These are phyloP conservation scores for Pterois miles DNA, from an alignment of 2,797 vertebrate species.

Conservation along the genomic window DNA sequence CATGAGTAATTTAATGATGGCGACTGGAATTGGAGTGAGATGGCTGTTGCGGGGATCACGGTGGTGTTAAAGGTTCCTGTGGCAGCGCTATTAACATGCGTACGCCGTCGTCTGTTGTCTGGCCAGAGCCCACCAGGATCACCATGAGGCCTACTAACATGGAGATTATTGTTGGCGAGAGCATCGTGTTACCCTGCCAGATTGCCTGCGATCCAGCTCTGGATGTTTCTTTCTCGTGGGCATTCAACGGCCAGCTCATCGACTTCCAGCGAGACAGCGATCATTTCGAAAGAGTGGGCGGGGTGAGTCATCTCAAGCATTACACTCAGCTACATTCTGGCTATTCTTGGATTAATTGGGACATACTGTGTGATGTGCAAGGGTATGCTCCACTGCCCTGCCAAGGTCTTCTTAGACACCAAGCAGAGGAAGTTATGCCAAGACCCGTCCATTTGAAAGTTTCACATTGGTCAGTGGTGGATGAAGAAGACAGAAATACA, in stretches of 20 bases:
- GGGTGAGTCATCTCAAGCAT: conserved; percentile 86
- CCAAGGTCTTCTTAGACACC: conserved; percentile 38
- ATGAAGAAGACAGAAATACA: conserved; percentile 13
- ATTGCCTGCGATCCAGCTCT: conserved; percentile 91
- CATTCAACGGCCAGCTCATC: conserved; percentile 90
- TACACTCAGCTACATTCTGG: conserved; percentile 49
- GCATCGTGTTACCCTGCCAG: conserved; percentile 94
- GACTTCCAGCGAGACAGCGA: conserved; percentile 90
- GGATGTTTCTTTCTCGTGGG: conserved; percentile 94
- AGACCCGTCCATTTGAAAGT: conserved; percentile 25
- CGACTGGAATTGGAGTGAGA: conserved; percentile 29
- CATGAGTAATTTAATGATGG: conserved; percentile 17
- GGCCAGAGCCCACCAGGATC: conserved; percentile 93
- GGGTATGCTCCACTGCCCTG: conserved; percentile 45
- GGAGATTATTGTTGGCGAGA: conserved; percentile 96
- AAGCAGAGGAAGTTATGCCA: conserved; percentile 21
- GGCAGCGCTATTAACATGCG: conserved; percentile 64
- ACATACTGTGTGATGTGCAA: conserved; percentile 43
- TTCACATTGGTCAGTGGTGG: conserved; percentile 19
- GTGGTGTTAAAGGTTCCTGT: conserved; percentile 43
- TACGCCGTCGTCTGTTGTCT: conserved; percentile 63
- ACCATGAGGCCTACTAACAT: conserved; percentile 92
- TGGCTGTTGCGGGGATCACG: conserved; percentile 30
- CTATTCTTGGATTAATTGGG: conserved; percentile 67
- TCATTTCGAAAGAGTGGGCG: conserved; percentile 94